A percentile compares a stretch with the other conserved stretches of the same genome.
These are phyloP conservation scores for Myotis davidii DNA, from an alignment of 2,113 vertebrate genomes.

Conservation along the genomic window DNA sequence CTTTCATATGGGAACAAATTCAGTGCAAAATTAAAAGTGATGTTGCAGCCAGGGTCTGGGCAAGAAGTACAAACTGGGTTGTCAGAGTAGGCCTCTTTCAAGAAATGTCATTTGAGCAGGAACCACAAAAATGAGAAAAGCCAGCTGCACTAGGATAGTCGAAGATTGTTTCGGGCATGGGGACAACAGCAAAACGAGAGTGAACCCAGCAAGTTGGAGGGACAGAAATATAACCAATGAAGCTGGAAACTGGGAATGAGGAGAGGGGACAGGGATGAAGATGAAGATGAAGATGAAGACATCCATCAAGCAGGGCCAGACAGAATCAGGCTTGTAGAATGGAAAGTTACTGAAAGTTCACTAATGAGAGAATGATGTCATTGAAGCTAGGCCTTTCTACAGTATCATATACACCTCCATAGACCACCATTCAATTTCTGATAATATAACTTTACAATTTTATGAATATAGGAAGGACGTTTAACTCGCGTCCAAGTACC, in stretches of 20 bases:
- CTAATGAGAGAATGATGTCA: neutral
- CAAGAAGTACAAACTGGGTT: neutral
- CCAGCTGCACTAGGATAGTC: neutral
- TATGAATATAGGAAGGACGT: neutral
- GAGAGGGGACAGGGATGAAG: neutral
- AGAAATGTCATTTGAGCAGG: neutral
- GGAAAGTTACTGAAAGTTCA: neutral
- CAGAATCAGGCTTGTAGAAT: neutral
- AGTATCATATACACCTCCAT: accelerated
- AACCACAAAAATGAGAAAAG: neutral
- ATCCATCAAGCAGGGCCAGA: neutral
- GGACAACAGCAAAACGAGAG: neutral
- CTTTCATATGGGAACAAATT: neutral
- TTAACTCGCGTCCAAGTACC: neutral
- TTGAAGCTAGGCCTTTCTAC: neutral
- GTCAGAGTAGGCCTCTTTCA: neutral
- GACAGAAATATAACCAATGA: neutral
- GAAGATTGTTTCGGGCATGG: neutral
- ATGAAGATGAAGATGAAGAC: neutral
- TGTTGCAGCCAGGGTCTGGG: neutral
- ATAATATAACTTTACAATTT: neutral
- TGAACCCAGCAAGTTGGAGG: neutral
- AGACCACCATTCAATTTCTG: neutral
- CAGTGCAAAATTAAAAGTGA: neutral
- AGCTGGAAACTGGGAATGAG: neutral